Evolutionary conservation across 2,113 vertebrate species (phyloP).

Genomic region (pig (Sus scrofa)): T2T-Sscrofa CM000817.6:146979501-146980000

Average conservation of each 20-base stretch:
- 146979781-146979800: background rate
- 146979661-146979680: slow-evolving; percentile 24
- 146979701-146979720: background rate
- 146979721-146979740: background rate
- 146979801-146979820: background rate
- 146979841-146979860: background rate
- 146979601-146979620: background rate
- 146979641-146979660: background rate
- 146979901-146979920: background rate
- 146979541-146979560: background rate
- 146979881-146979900: slow-evolving; percentile 18
- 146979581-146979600: slow-evolving; percentile 1
- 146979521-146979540: background rate
- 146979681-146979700: background rate
- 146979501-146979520: background rate
- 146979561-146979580: background rate
- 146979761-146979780: background rate
- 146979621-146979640: slow-evolving; percentile 24
- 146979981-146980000: slow-evolving; percentile 63
- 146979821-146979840: background rate
- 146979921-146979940: background rate
- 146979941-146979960: slow-evolving; percentile 8
- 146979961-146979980: background rate
- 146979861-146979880: background rate
- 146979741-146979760: background rate